These are phyloP conservation scores for Tragelaphus scriptus DNA, from an alignment of 2,113 vertebrate species.

Conservation along the genomic window DNA sequence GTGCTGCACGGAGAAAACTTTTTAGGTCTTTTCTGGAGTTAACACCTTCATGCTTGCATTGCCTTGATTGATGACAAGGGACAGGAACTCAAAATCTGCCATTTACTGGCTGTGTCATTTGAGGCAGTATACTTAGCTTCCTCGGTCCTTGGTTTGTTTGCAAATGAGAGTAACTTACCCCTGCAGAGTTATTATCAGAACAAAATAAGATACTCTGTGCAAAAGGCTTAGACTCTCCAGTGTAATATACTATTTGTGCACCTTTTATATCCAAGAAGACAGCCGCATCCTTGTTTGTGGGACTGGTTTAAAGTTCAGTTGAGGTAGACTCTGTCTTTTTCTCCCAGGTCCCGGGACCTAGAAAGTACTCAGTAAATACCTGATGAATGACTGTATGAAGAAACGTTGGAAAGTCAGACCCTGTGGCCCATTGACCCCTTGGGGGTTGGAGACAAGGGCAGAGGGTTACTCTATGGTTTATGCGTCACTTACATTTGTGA, in stretches of 20 bases:
- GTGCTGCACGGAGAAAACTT: background rate
- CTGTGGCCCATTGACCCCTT: background rate
- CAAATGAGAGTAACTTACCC: background rate
- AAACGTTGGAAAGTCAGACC: background rate
- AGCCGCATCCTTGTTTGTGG: accelerated
- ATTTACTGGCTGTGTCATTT: background rate
- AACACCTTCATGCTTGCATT: background rate
- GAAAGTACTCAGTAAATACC: background rate
- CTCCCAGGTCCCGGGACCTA: background rate
- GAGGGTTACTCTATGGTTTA: background rate
- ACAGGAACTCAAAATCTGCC: background rate
- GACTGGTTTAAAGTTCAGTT: background rate
- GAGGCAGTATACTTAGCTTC: background rate
- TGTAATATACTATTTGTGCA: accelerated
- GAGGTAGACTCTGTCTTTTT: background rate
- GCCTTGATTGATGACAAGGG: background rate
- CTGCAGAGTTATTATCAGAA: background rate
- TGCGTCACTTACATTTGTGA: background rate
- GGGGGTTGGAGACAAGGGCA: background rate
- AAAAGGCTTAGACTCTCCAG: background rate
- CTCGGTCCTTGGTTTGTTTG: background rate
- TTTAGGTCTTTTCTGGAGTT: background rate
- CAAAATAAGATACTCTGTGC: background rate
- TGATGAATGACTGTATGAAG: background rate
- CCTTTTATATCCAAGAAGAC: background rate